These are phyloP conservation scores for Periophthalmodon schlosseri DNA, from an alignment of 2,113 vertebrate genomes.

Conservation along the genomic window DNA sequence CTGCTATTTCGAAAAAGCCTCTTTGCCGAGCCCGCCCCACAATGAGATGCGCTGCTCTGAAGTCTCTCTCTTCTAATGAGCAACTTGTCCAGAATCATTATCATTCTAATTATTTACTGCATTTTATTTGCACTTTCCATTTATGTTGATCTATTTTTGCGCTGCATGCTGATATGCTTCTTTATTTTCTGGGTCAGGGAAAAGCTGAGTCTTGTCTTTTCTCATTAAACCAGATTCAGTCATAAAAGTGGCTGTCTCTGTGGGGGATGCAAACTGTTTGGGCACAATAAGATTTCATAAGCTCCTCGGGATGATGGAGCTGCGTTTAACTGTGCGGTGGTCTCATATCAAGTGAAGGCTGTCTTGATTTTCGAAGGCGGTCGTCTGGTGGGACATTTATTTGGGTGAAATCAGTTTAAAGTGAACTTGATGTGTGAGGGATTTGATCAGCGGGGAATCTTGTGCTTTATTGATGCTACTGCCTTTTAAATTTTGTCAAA, in stretches of 20 bases:
- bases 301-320: neutral
- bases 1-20: slow-evolving; percentile 47
- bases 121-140: slow-evolving; percentile 51
- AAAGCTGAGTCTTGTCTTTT: slow-evolving; percentile 61
- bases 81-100: slow-evolving; percentile 64
- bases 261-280: slow-evolving; percentile 12
- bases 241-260: slow-evolving; percentile 17
- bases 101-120: slow-evolving; percentile 61
- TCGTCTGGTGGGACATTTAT: slow-evolving; percentile 1
- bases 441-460: neutral
- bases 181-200: slow-evolving; percentile 66
- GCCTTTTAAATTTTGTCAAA: neutral
- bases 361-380: neutral
- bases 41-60: slow-evolving; percentile 43
- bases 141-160: slow-evolving; percentile 48
- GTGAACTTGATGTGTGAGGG: neutral
- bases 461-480: neutral
- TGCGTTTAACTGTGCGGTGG: neutral
- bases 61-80: slow-evolving; percentile 61
- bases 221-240: slow-evolving; percentile 50
- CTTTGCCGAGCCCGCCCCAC: slow-evolving; percentile 47
- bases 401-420: neutral
- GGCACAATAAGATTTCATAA: slow-evolving; percentile 21
- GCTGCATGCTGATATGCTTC: slow-evolving; percentile 43
- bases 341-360: neutral